These are phyloP conservation scores for Heliconius ismenius DNA, from an alignment of 2,888 invertebrate species.

Conservation along the genomic window DNA sequence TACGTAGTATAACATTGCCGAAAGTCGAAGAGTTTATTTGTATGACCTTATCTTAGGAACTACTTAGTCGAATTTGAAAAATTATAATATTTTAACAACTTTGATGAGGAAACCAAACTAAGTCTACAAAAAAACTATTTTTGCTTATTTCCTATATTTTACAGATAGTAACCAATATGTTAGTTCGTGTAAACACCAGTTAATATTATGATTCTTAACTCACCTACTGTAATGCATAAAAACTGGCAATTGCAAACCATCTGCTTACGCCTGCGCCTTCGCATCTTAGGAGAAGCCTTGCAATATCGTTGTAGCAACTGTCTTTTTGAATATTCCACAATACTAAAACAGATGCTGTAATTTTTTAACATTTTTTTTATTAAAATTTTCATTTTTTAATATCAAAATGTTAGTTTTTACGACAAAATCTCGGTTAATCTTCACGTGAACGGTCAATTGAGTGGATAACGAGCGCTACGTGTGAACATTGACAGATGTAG, in stretches of 20 bases:
- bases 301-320: slow-evolving; percentile 67
- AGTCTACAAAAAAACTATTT: too few species aligned
- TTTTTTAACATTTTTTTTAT: slow-evolving; percentile 24
- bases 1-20: too few species aligned
- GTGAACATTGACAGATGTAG: slow-evolving; percentile 68
- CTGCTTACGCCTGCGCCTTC: slow-evolving; percentile 58
- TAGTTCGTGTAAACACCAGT: neutral
- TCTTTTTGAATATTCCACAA: slow-evolving; percentile 62
- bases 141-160: too few species aligned
- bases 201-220: neutral
- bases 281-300: slow-evolving; percentile 52
- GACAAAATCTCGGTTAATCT: slow-evolving; percentile 65
- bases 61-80: too few species aligned
- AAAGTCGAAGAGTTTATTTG: too few species aligned
- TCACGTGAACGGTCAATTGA: slow-evolving; percentile 58
- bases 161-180: too few species aligned
- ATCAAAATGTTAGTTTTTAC: slow-evolving; percentile 47
- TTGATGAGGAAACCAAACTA: too few species aligned
- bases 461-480: slow-evolving; percentile 57
- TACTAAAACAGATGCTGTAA: slow-evolving; percentile 39
- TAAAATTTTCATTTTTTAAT: slow-evolving; percentile 55
- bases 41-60: too few species aligned
- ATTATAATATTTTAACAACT: too few species aligned
- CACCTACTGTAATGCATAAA: slow-evolving; percentile 27
- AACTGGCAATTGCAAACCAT: slow-evolving; percentile 50